A percentile compares a stretch with the other conserved stretches of the same genome.
Evolutionary conservation across 2,888 invertebrate genomes (phyloP).

Genomic region (Ophraella communa): DNA sequence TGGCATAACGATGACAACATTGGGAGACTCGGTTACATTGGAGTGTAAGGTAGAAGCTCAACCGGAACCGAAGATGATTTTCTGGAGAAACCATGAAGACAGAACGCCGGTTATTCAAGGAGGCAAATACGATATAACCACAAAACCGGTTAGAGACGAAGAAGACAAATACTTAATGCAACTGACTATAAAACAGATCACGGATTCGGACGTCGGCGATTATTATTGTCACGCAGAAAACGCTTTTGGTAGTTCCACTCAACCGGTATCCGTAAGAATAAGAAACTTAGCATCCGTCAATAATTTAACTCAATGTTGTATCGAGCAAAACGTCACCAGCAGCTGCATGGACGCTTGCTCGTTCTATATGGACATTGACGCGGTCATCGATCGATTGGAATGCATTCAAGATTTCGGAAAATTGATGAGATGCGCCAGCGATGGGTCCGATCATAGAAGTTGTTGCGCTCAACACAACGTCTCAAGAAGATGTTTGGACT

Average conservation of each 20-base stretch:
- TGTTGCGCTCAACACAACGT: slow-evolving; percentile 84
- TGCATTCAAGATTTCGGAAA: slow-evolving; percentile 86
- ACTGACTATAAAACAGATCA: slow-evolving; percentile 74
- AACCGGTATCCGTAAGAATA: slow-evolving; percentile 76
- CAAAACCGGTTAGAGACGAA: slow-evolving; percentile 68
- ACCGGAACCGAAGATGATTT: slow-evolving; percentile 80
- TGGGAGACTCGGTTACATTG: slow-evolving; percentile 77
- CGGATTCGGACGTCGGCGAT: slow-evolving; percentile 70
- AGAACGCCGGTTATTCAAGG: slow-evolving; percentile 79
- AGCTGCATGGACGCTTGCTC: slow-evolving; percentile 84
- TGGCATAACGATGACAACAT: slow-evolving; percentile 77
- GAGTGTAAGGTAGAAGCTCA: slow-evolving; percentile 81
- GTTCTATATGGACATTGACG: slow-evolving; percentile 83
- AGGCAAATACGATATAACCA: slow-evolving; percentile 73
- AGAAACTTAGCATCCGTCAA: slow-evolving; percentile 63
- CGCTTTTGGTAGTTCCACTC: slow-evolving; percentile 75
- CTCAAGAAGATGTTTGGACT: slow-evolving; percentile 80
- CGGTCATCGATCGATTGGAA: slow-evolving; percentile 79
- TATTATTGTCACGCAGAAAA: slow-evolving; percentile 88
- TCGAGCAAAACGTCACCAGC: slow-evolving; percentile 78
- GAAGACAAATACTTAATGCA: slow-evolving; percentile 76
- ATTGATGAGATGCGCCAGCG: slow-evolving; percentile 84
- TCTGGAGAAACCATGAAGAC: slow-evolving; percentile 80
- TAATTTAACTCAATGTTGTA: slow-evolving; percentile 82
- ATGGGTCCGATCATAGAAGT: slow-evolving; percentile 80